phyloP scores from a whole-genome alignment of 2,113 vertebrate genomes.

The Puffinus mauretanicus region DNA sequence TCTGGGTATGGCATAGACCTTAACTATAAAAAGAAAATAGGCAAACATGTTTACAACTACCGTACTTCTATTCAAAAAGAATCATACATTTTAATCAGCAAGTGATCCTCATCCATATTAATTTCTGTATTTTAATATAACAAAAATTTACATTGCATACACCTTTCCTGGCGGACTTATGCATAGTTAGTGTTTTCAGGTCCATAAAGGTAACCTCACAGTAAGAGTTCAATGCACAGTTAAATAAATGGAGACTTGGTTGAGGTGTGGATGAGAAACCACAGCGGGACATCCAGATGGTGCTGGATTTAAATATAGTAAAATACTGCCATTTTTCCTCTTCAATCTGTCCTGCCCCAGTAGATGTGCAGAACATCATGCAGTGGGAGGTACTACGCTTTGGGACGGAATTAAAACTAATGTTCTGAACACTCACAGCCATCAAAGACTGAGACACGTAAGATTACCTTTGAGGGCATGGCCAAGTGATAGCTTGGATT shows the following conservation, averaged over 20 bases:
- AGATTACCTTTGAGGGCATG: background rate
- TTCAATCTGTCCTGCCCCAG: background rate
- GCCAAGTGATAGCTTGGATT: background rate
- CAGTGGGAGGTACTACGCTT: background rate
- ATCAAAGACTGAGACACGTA: background rate
- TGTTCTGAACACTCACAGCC: background rate
- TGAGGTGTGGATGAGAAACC: background rate
- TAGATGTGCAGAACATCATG: background rate
- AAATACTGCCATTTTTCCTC: background rate
- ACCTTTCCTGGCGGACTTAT: background rate
- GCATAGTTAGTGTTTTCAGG: background rate
- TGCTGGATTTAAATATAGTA: background rate
- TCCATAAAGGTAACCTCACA: background rate
- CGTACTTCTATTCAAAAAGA: background rate
- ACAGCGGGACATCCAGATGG: background rate
- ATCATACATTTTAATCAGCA: background rate
- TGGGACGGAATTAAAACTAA: background rate
- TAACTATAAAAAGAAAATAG: slow-evolving; percentile 45
- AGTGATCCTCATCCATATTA: background rate
- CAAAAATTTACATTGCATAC: background rate
- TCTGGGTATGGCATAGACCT: slow-evolving; percentile 8
- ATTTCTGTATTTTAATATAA: background rate
- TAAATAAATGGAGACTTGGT: background rate
- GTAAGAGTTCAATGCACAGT: background rate
- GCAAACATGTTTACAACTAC: slow-evolving; percentile 18